Base-by-base conservation (phyloP, 35 echinoderm and acorn worm genomes). In the Apostichopus parvimensis region DNA sequence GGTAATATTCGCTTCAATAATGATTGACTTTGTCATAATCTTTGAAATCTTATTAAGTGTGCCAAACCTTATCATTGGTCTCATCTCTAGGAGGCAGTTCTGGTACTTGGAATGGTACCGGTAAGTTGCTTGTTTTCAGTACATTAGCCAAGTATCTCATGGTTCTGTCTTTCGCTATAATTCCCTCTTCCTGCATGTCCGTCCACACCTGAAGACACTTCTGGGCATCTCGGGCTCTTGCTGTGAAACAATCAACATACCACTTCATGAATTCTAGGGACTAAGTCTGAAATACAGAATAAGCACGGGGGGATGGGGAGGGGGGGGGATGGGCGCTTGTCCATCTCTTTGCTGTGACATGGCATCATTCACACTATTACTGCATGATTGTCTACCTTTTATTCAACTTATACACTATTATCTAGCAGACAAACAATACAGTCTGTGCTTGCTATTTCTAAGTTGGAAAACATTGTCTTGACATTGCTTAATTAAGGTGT, bases 71-170 rank as follows among this genome's bases (percentile, higher is more conserved):
- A 9, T 66, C 62, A 1, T 5, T 66, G 62, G 62, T 66, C 15
- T 66, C 62, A 66, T 66, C 62, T 17, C 62, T 66, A 0, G 12
- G 18, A 22, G 82, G 82, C 1, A 86, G 62, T 26, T 89, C 87
- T 12, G 96, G 96, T 59, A 98, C 92, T 71, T 95, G 84, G 83
- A 94, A 98, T 14, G 96, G 96, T 20, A 98, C 84, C 13, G 91
- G 79, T 34, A 77, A 66, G 18, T 92, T 60, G 65, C 83, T 82
- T 2, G 94, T 68, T 13, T 91, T 92, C 4, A 98, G 94, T 28
- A 95, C 94, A 83, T 98, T 94, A 57, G 96, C 96, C 24, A 98
- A 92, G 53, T 98, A 98, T 79, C 96, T 66, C 54, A 98, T 66
- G 9, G 96, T 98, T 18, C 96, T 52, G 75, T 95, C 94, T 57